A percentile compares a stretch with the other conserved stretches of the same genome.
Evolutionary conservation across 2,797 vertebrate species (phyloP).

Genomic region (Geotrypetes seraphini): DNA sequence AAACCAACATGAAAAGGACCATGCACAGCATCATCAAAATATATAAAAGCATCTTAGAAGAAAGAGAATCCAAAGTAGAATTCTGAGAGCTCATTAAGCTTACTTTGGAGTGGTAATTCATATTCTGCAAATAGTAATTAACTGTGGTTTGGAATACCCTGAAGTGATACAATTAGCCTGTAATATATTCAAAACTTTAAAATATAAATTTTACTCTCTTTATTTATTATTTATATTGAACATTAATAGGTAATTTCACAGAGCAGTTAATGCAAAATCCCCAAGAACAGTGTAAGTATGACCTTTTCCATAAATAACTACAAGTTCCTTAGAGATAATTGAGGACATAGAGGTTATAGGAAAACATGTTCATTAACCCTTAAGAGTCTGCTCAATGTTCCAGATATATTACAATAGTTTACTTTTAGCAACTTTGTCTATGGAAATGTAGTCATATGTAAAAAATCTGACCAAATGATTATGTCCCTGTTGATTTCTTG

Average conservation of each 20-base stretch:
- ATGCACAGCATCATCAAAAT: conserved; percentile 22
- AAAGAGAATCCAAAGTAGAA: conserved; percentile 16
- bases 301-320: conserved; percentile 1
- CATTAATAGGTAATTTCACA: conserved; percentile 12
- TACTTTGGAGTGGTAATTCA: conserved; percentile 14
- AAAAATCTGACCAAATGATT: too few species aligned
- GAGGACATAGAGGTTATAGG: conserved; percentile 2
- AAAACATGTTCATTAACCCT: conserved; percentile 13
- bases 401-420: too few species aligned
- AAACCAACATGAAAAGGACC: conserved; percentile 16
- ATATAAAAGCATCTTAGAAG: conserved; percentile 12
- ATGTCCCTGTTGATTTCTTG: too few species aligned
- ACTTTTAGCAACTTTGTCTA: too few species aligned
- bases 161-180: conserved; percentile 20
- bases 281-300: background rate
- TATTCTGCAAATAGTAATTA: conserved; percentile 27
- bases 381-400: too few species aligned
- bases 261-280: conserved; percentile 7
- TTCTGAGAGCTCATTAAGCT: conserved; percentile 26
- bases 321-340: background rate
- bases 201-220: conserved; percentile 10
- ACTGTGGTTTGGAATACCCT: conserved; percentile 8
- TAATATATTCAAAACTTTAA: conserved; percentile 23
- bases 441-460: too few species aligned
- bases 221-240: conserved; percentile 14